These are phyloP conservation scores for Champsocephalus gunnari DNA, from an alignment of 2,797 vertebrate genomes.

Conservation along the genomic window DNA sequence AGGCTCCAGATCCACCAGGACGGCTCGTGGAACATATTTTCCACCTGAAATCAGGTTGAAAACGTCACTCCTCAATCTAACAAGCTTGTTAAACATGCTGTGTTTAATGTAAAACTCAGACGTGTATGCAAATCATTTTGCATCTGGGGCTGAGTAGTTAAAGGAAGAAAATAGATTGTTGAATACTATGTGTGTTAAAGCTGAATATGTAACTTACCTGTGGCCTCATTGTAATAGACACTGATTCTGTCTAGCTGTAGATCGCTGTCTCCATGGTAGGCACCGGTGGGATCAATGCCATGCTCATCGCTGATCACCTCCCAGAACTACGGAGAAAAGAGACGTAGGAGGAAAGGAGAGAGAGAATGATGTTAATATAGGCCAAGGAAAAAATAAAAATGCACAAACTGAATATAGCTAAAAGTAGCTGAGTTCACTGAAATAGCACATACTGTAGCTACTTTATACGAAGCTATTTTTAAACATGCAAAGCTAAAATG, in stretches of 20 bases:
- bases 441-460: not conserved
- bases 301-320: slow-evolving; percentile 92
- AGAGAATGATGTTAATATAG: not conserved
- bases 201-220: slow-evolving; percentile 67
- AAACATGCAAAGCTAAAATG: slow-evolving; percentile 4
- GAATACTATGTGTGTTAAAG: not conserved
- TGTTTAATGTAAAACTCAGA: not conserved
- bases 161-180: not conserved
- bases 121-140: not conserved
- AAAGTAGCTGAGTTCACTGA: not conserved
- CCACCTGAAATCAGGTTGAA: slow-evolving; percentile 83
- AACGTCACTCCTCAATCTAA: not conserved
- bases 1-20: slow-evolving; percentile 96
- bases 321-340: slow-evolving; percentile 86
- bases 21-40: slow-evolving; percentile 95
- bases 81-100: not conserved
- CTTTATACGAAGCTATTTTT: slow-evolving; percentile 15
- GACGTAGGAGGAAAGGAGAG: not conserved
- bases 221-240: slow-evolving; percentile 86
- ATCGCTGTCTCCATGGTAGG: slow-evolving; percentile 88
- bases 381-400: not conserved
- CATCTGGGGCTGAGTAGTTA: not conserved
- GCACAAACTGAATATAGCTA: not conserved
- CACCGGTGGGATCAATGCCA: slow-evolving; percentile 85
- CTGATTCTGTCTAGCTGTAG: slow-evolving; percentile 88